These are phyloP conservation scores for Crotalus helleri DNA, from an alignment of 2,113 vertebrate genomes.

Conservation along the genomic window DNA sequence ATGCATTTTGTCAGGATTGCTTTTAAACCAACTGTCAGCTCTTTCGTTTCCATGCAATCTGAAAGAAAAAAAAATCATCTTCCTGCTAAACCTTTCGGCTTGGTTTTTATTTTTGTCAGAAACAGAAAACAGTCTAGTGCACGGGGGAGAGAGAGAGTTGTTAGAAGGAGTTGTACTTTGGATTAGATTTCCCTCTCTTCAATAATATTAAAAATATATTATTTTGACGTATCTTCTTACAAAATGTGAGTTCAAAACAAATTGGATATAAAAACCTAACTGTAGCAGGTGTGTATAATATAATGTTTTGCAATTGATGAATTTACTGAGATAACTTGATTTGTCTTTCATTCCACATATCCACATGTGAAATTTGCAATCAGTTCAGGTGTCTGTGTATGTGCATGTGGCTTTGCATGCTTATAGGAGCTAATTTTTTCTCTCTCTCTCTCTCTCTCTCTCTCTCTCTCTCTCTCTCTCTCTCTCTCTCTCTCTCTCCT, in stretches of 20 bases:
- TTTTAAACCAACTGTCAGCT: background rate
- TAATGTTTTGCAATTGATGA: background rate
- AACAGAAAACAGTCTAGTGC: background rate
- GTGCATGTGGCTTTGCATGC: conserved; percentile 66
- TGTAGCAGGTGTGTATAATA: background rate
- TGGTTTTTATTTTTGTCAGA: conserved; percentile 21
- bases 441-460: conserved; percentile 7
- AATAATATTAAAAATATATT: conserved; percentile 14
- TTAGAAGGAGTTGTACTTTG: background rate
- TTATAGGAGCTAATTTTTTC: conserved; percentile 75
- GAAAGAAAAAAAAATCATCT: background rate
- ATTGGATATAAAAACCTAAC: background rate
- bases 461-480: conserved; percentile 38
- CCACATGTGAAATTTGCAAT: conserved; percentile 32
- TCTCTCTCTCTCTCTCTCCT: background rate
- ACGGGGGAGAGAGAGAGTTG: background rate
- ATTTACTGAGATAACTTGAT: conserved; percentile 46
- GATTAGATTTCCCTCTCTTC: background rate
- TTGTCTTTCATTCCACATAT: conserved; percentile 7
- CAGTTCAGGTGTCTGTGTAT: conserved; percentile 48
- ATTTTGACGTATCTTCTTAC: conserved; percentile 10
- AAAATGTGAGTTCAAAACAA: background rate
- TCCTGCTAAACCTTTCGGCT: conserved; percentile 20
- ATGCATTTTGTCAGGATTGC: conserved; percentile 10
- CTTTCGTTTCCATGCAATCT: background rate